Conservation (phyloP, 1,140 invertebrate genomes). For the Dreissena polymorpha region DNA sequence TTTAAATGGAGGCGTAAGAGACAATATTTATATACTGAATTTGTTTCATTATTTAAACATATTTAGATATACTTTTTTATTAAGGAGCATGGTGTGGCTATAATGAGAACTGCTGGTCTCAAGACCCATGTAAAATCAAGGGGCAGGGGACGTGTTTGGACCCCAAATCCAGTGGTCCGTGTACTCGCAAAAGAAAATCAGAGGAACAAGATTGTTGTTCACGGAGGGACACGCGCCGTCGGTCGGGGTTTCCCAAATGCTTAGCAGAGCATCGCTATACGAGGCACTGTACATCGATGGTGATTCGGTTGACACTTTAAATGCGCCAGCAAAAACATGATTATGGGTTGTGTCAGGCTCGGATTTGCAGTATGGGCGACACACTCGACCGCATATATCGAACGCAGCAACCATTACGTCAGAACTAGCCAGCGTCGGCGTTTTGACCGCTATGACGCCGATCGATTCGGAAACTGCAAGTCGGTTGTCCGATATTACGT, state of each 20-base stretch:
- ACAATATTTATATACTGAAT: too few species aligned
- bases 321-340: constrained; percentile 45
- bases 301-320: constrained; percentile 40
- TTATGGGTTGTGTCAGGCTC: neutral
- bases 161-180: constrained; percentile 58
- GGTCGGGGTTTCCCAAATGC: constrained; percentile 51
- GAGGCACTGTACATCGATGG: constrained; percentile 52
- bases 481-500: too few species aligned
- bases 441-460: too few species aligned
- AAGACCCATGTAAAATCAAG: too few species aligned
- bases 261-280: constrained; percentile 52
- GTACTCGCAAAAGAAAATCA: constrained; percentile 60
- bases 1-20: too few species aligned
- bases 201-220: too few species aligned
- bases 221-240: constrained; percentile 47
- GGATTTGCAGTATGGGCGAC: constrained; percentile 46
- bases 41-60: too few species aligned
- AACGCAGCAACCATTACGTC: constrained; percentile 54
- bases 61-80: too few species aligned
- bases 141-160: neutral
- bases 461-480: too few species aligned
- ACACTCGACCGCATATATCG: constrained; percentile 60
- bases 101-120: too few species aligned
- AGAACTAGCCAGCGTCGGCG: too few species aligned
- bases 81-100: too few species aligned